Percentiles rank a stretch among this genome's conserved stretches.
These are phyloP conservation scores for Agonopterix arenella DNA, from an alignment of 2,888 invertebrate genomes.

Conservation along the genomic window DNA sequence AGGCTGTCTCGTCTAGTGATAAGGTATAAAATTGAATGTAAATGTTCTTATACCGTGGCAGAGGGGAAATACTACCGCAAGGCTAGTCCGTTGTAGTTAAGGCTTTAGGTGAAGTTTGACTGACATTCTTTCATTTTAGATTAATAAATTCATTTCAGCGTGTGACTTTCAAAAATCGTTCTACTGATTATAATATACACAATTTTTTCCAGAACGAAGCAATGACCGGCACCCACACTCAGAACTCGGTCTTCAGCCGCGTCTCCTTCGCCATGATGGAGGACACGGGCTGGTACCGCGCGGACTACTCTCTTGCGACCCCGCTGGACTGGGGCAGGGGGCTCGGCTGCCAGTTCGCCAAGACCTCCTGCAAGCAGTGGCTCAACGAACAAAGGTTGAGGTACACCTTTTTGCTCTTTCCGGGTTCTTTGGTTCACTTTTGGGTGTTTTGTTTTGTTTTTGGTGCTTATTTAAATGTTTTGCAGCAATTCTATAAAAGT, in stretches of 20 bases:
- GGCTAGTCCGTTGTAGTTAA: too few species aligned
- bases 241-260: slow-evolving; percentile 97
- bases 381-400: slow-evolving; percentile 85
- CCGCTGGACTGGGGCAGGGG: slow-evolving; percentile 93
- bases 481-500: too few species aligned
- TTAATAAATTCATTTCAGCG: too few species aligned
- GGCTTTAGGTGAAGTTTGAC: too few species aligned
- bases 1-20: too few species aligned
- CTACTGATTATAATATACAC: not conserved
- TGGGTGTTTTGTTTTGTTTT: too few species aligned
- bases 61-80: too few species aligned
- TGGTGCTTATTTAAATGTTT: too few species aligned
- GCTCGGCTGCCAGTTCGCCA: slow-evolving; percentile 95
- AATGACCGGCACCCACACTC: slow-evolving; percentile 99
- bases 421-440: not conserved
- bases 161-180: too few species aligned
- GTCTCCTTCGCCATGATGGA: slow-evolving; percentile 98
- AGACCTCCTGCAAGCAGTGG: slow-evolving; percentile 98
- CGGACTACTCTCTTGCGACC: slow-evolving; percentile 92
- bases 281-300: slow-evolving; percentile 98
- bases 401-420: slow-evolving; percentile 34
- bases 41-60: too few species aligned
- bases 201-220: slow-evolving; percentile 90
- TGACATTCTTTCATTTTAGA: too few species aligned
- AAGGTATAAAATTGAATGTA: too few species aligned